These are phyloP conservation scores for Pseudonaja textilis DNA, from an alignment of 2,113 vertebrate species.

Conservation along the genomic window DNA sequence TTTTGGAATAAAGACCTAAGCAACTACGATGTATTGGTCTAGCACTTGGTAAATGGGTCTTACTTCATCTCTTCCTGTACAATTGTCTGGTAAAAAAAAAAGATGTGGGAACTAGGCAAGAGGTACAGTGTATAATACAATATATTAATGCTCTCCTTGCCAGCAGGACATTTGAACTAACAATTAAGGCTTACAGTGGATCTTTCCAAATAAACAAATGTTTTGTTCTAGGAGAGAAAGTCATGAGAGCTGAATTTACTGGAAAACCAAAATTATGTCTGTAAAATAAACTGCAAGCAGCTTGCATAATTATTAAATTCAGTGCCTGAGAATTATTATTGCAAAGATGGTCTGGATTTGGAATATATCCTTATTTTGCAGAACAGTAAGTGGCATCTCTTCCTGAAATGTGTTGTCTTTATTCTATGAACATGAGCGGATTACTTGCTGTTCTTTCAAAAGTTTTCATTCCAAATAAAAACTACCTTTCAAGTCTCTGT, in stretches of 20 bases:
- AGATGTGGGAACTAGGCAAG: neutral
- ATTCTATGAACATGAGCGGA: neutral
- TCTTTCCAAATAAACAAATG: neutral
- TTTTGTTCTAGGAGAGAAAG: neutral
- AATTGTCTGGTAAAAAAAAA: neutral
- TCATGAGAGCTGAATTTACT: neutral
- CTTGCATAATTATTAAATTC: constrained; percentile 11
- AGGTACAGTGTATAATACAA: neutral
- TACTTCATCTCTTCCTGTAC: neutral
- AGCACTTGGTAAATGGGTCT: neutral
- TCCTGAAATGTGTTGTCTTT: neutral
- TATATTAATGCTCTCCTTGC: neutral
- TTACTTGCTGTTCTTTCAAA: neutral
- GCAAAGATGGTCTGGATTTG: neutral
- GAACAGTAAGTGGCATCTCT: neutral
- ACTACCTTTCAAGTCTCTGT: neutral
- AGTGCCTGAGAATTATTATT: constrained; percentile 9
- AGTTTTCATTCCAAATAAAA: neutral
- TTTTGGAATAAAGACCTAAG: neutral
- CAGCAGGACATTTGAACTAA: neutral
- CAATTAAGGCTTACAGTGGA: neutral
- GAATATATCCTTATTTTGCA: constrained; percentile 2
- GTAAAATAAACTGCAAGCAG: constrained; percentile 5
- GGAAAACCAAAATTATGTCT: neutral
- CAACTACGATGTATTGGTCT: neutral